phyloP scores from a whole-genome alignment of 2,797 vertebrate species.

The Cryptoprocta ferox region DNA sequence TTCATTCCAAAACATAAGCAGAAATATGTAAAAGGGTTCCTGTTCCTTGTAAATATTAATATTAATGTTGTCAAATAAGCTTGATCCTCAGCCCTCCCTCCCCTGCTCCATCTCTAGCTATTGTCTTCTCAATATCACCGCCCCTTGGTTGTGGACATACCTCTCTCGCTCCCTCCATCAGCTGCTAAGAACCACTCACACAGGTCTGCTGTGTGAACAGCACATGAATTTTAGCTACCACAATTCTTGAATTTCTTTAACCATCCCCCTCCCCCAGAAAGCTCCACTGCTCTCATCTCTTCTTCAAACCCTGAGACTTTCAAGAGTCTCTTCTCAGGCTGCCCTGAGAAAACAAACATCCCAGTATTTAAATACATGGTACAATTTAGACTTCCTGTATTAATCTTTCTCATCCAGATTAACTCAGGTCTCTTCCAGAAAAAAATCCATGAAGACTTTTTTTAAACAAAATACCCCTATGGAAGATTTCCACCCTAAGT shows the following conservation, averaged over 20 bases:
- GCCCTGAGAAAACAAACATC: not conserved
- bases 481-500: not conserved
- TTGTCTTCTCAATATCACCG: not conserved
- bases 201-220: not conserved
- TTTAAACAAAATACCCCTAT: not conserved
- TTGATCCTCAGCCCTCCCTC: not conserved
- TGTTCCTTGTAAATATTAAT: not conserved
- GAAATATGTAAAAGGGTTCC: not conserved
- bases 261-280: not conserved
- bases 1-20: not conserved
- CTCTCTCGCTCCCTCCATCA: not conserved
- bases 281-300: not conserved
- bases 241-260: not conserved
- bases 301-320: not conserved
- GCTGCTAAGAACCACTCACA: not conserved
- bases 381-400: not conserved
- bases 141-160: not conserved
- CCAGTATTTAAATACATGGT: not conserved
- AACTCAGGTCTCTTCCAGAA: not conserved
- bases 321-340: not conserved
- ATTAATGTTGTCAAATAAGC: not conserved
- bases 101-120: not conserved
- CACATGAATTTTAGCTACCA: not conserved
- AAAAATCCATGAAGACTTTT: not conserved
- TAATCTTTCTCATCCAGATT: not conserved